Evolutionary conservation across 2,797 vertebrate species (phyloP).

Genomic region (Enoplosus armatus): DNA sequence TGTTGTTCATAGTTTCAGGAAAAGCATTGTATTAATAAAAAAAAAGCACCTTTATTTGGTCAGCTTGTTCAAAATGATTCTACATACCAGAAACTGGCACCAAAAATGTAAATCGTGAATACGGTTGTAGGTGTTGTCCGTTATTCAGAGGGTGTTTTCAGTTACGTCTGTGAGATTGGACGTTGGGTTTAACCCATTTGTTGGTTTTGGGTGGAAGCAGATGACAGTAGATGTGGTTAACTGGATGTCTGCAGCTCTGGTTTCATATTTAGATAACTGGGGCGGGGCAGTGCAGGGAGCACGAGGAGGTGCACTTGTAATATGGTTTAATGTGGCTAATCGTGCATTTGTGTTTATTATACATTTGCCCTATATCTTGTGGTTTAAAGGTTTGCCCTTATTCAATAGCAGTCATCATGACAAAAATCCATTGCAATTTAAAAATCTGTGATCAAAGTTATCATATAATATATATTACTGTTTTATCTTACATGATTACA

Average conservation of each 20-base stretch:
- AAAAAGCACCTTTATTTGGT: background rate
- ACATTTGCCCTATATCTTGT: background rate
- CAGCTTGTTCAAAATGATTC: background rate
- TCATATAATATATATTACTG: background rate
- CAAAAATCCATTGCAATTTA: background rate
- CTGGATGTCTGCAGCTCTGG: constrained; percentile 49
- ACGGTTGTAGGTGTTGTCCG: background rate
- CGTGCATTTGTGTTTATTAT: background rate
- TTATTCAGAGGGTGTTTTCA: constrained; percentile 50
- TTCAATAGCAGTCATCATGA: background rate
- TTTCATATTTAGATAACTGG: constrained; percentile 67
- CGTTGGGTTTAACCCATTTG: constrained; percentile 54
- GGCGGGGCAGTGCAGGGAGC: constrained; percentile 23
- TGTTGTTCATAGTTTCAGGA: constrained; percentile 3
- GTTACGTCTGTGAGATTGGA: constrained; percentile 17
- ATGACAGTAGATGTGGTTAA: constrained; percentile 54
- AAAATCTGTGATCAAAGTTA: background rate
- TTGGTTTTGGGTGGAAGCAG: constrained; percentile 67
- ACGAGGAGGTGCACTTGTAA: background rate
- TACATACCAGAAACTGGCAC: background rate
- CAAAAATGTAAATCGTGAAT: background rate
- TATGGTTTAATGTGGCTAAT: constrained; percentile 12
- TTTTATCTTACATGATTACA: background rate
- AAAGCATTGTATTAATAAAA: background rate
- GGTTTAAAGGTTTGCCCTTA: background rate